These are phyloP conservation scores for Menidia beryllina DNA, from an alignment of 2,113 vertebrate genomes.

Conservation along the genomic window DNA sequence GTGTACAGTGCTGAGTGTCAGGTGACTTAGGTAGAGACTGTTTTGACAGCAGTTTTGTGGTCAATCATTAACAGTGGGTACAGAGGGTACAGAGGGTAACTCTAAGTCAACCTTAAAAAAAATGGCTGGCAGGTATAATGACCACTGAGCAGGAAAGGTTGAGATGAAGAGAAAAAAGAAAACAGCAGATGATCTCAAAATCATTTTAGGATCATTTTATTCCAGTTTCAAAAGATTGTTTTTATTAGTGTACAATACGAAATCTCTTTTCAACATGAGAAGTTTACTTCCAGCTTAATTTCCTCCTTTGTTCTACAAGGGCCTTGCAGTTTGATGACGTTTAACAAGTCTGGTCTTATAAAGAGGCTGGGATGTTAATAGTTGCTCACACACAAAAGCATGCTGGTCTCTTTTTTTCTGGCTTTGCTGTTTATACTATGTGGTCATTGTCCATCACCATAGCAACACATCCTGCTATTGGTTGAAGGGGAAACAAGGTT, in stretches of 20 bases:
- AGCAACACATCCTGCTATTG: conserved; percentile 67
- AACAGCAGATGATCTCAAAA: neutral
- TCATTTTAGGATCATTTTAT: neutral
- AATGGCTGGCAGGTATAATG: conserved; percentile 11
- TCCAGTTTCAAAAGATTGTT: neutral
- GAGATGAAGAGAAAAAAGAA: neutral
- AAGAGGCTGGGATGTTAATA: conserved; percentile 49
- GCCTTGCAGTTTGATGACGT: conserved; percentile 29
- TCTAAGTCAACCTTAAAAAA: neutral
- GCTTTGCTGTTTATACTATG: conserved; percentile 65
- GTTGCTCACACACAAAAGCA: conserved; percentile 54
- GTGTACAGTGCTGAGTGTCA: conserved; percentile 43
- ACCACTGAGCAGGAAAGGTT: neutral
- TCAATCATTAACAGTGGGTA: conserved; percentile 75
- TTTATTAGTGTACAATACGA: neutral
- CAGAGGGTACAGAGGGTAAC: too few relatives aligned
- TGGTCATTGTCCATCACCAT: conserved; percentile 73
- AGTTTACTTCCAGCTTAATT: conserved; percentile 3
- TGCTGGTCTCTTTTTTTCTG: conserved; percentile 45
- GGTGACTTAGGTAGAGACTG: conserved; percentile 56
- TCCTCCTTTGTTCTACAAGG: neutral
- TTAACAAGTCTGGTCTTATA: conserved; percentile 31
- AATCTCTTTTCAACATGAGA: neutral
- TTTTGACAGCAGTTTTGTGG: conserved; percentile 54
- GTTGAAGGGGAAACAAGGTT: conserved; percentile 48